phyloP scores from a whole-genome alignment of 1,140 invertebrate species.

The Penaeus chinensis region DNA sequence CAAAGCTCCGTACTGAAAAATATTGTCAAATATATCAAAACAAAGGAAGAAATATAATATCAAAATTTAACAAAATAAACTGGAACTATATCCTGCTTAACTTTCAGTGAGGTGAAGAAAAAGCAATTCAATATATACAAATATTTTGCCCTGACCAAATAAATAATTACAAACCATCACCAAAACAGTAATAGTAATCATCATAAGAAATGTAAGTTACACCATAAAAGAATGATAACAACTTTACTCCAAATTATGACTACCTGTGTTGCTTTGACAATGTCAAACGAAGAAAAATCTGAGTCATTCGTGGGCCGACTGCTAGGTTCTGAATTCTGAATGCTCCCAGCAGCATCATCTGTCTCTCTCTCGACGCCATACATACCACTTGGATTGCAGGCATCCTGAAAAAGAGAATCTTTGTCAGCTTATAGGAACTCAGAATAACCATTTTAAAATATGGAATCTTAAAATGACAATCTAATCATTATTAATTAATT shows the following conservation, averaged over 20 bases:
- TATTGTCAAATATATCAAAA: neutral
- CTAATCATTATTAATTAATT: too few relatives aligned
- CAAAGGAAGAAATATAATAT: neutral
- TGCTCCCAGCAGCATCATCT: conserved; percentile 67
- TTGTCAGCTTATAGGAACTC: conserved; percentile 57
- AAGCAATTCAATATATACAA: too few relatives aligned
- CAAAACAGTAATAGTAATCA: too few relatives aligned
- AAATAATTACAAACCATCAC: neutral
- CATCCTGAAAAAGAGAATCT: conserved; percentile 62
- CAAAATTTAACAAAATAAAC: too few relatives aligned
- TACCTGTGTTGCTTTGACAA: conserved; percentile 92
- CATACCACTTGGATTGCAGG: conserved; percentile 64
- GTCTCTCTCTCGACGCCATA: conserved; percentile 62
- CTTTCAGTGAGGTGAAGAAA: too few relatives aligned
- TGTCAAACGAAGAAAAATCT: conserved; percentile 78
- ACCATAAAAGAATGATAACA: neutral
- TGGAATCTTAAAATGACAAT: too few relatives aligned
- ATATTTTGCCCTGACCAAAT: neutral
- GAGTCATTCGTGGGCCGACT: conserved; percentile 70
- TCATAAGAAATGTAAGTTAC: neutral
- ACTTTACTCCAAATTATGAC: conserved; percentile 25
- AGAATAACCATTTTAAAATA: too few relatives aligned
- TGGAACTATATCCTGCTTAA: too few relatives aligned
- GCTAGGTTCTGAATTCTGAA: conserved; percentile 67
- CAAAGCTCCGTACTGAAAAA: conserved; percentile 83